A percentile compares a stretch with the other conserved stretches of the same genome.
These are phyloP conservation scores for Galaxea fascicularis DNA, from an alignment of 92 coral and sea anemone species.

Conservation along the genomic window DNA sequence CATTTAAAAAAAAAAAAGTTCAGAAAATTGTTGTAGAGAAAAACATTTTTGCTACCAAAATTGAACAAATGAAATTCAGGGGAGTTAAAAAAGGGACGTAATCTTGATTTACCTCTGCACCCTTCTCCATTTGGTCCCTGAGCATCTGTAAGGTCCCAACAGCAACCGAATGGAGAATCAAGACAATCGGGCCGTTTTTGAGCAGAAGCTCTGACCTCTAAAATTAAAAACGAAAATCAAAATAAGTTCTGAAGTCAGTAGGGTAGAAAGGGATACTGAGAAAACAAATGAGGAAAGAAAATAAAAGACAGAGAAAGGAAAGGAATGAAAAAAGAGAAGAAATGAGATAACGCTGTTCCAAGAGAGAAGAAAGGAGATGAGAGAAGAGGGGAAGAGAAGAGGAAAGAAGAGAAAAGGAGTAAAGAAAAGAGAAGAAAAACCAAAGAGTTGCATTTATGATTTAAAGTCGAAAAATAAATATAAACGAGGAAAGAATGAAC, in stretches of 20 bases:
- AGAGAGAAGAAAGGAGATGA: background rate
- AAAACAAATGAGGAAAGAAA: background rate
- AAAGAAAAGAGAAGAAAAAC: background rate
- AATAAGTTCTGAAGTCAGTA: background rate
- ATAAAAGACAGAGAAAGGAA: background rate
- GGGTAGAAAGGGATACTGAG: background rate
- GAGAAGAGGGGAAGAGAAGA: background rate
- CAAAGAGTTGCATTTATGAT: background rate
- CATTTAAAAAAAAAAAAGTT: too few species aligned
- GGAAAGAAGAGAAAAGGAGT: background rate
- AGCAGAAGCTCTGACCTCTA: constrained; percentile 18
- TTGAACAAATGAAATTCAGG: background rate
- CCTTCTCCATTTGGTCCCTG: constrained; percentile 31
- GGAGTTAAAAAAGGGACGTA: background rate
- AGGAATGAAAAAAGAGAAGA: too few species aligned
- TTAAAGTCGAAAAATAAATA: too few species aligned
- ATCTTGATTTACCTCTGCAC: constrained; percentile 25
- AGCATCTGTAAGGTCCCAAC: constrained; percentile 47
- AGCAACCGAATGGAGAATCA: constrained; percentile 38
- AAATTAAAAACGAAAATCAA: background rate
- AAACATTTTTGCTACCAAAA: background rate
- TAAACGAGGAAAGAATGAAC: too few species aligned
- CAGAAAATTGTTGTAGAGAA: background rate
- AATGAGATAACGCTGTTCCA: too few species aligned
- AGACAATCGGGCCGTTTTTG: constrained; percentile 34